phyloP scores from a whole-genome alignment of 1,140 invertebrate species.

The Heliconius eleuchia region DNA sequence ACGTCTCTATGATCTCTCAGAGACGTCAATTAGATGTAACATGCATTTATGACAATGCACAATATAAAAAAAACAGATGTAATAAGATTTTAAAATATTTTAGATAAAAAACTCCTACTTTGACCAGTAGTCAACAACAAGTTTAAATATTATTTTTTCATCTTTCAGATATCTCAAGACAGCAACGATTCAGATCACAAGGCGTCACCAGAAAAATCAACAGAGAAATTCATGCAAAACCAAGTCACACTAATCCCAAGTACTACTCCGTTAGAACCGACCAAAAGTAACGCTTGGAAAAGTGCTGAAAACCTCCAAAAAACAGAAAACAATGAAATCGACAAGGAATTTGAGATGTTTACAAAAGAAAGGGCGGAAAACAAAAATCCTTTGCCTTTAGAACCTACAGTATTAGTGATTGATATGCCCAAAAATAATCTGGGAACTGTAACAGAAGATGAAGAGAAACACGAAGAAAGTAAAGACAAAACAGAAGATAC shows the following conservation, averaged over 20 bases:
- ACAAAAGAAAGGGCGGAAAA: conserved; percentile 65
- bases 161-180: conserved; percentile 66
- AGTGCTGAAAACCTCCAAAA: conserved; percentile 57
- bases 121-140: no score
- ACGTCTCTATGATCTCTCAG: no score
- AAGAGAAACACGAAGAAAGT: conserved; percentile 66
- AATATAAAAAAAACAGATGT: no score
- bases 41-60: no score
- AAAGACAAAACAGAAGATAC: not conserved
- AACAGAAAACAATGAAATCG: conserved; percentile 54
- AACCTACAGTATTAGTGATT: conserved; percentile 58
- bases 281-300: conserved; percentile 59
- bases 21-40: not conserved
- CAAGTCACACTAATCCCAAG: conserved; percentile 47
- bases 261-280: conserved; percentile 69
- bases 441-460: conserved; percentile 72
- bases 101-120: no score
- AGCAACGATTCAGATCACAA: conserved; percentile 67
- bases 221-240: conserved; percentile 40
- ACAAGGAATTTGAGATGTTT: conserved; percentile 76
- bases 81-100: no score
- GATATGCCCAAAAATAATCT: conserved; percentile 69
- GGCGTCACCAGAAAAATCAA: conserved; percentile 39
- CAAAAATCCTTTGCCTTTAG: conserved; percentile 53
- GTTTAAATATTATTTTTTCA: no score